Base-by-base conservation (phyloP, 1,140 invertebrate genomes). In the Gryllus bimaculatus region DNA sequence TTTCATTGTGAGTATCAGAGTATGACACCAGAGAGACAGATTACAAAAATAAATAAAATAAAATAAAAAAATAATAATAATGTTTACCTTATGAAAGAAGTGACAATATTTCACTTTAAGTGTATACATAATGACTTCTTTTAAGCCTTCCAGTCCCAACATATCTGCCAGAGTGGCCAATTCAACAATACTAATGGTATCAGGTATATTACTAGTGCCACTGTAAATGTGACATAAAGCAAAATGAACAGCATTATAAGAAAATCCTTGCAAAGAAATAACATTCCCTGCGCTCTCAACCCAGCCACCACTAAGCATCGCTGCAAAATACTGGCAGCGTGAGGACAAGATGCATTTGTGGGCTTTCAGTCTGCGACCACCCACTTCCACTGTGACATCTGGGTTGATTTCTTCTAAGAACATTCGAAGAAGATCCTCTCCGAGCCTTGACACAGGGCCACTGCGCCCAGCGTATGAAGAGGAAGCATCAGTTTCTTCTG, bases 221-320 rank as follows among this genome's bases (percentile, higher is more conserved):
- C 95, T 96, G 82, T 98, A 98, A 76, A 98, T 95, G 85, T 97
- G 95, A 82, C 95, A 95, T 76, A 98, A 84, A 0, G 94, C 93
- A 87, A 97, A 96, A 85, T 96, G 93, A 0, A 96, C 93, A 0
- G 92, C 91, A 79, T 91, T 91, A 81, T 93, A 95, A 5, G 93
- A 94, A 84, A 93, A 93, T 48, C 94, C 94, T 86, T 95, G 92
- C 78, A 96, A 85, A 73, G 91, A 91, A 79, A 97, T 95, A 47
- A 94, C 90, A 84, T 95, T 93, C 74, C 92, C 92, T 75, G 91
- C 90, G 83, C 91, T 94, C 83, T 96, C 92, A 73, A 91, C 89
- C 89, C 93, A 95, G 77, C 93, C 92, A 5, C 94, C 94, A 82
- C 93, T 94, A 5, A 97, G 86, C 85, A 96, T 93, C 48, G 94